Conservation (phyloP, 2,113 vertebrate genomes). For the Eulemur macaco region DNA sequence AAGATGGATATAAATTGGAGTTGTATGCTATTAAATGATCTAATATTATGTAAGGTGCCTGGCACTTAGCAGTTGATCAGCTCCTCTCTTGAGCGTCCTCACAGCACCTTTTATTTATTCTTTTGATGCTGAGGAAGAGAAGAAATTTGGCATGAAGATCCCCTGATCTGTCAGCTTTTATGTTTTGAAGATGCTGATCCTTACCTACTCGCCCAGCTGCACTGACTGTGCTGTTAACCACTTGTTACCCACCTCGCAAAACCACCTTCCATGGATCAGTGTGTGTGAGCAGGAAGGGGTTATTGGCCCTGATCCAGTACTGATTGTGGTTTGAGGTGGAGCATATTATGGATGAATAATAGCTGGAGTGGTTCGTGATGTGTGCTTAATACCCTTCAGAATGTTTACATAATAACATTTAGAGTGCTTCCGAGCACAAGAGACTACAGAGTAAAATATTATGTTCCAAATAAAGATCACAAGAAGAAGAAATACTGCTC, state of each 20-base stretch:
- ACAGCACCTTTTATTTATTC: not conserved
- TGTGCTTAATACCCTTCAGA: not conserved
- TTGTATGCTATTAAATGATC: not conserved
- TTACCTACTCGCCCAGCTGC: too few species aligned
- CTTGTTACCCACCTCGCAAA: not conserved
- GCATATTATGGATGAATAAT: not conserved
- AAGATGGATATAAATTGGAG: not conserved
- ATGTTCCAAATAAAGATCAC: not conserved
- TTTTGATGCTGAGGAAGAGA: not conserved
- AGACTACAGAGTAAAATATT: not conserved
- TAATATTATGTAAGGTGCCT: not conserved
- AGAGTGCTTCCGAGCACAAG: not conserved
- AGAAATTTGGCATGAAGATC: not conserved
- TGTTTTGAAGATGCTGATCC: not conserved
- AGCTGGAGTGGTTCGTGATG: not conserved
- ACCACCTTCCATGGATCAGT: not conserved
- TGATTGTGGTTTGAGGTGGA: not conserved
- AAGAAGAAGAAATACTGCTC: not conserved
- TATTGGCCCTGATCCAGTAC: too few species aligned
- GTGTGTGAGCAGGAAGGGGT: too few species aligned
- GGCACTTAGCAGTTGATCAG: not conserved
- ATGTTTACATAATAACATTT: not conserved
- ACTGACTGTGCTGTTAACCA: not conserved
- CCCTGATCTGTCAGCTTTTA: not conserved
- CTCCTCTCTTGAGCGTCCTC: not conserved